Evolutionary conservation across 2,797 vertebrate species (phyloP).

Genomic region (Hoplostethus mediterraneus): DNA sequence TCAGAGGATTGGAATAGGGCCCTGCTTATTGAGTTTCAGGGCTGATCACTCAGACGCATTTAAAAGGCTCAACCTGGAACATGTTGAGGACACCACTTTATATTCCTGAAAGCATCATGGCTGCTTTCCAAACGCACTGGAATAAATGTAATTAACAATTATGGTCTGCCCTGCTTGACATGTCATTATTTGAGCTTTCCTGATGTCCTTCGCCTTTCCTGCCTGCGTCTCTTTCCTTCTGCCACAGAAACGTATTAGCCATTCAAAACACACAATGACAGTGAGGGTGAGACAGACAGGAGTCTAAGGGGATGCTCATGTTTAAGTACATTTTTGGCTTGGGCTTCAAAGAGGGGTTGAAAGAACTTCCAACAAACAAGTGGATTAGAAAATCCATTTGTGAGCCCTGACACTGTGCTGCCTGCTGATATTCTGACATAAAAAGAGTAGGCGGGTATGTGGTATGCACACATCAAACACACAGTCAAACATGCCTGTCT

Average conservation of each 20-base stretch:
- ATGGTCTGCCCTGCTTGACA: conserved; percentile 78
- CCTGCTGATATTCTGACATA: conserved; percentile 75
- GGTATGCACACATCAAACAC: conserved; percentile 70
- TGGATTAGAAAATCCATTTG: conserved; percentile 85
- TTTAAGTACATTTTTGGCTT: conserved; percentile 83
- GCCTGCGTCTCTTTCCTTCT: conserved; percentile 43
- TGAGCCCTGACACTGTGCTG: conserved; percentile 68
- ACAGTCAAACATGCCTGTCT: conserved; percentile 69
- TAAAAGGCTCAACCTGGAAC: conserved; percentile 74
- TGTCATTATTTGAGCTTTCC: conserved; percentile 82
- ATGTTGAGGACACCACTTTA: conserved; percentile 81
- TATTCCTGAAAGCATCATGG: conserved; percentile 83
- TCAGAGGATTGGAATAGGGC: conserved; percentile 38
- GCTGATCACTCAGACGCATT: conserved; percentile 68
- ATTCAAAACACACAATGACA: conserved; percentile 69
- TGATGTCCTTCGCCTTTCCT: conserved; percentile 74
- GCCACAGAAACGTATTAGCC: conserved; percentile 57
- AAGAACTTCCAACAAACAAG: conserved; percentile 79
- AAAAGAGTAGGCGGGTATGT: conserved; percentile 69
- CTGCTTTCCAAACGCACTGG: conserved; percentile 75
- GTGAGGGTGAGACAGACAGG: conserved; percentile 50
- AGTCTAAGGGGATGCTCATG: conserved; percentile 64
- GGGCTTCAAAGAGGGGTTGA: conserved; percentile 70
- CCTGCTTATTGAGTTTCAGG: conserved; percentile 70
- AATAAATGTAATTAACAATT: conserved; percentile 86